A percentile compares a stretch with the other conserved stretches of the same genome.
Conservation (phyloP, 2,888 invertebrate species). For the Spodoptera exigua region DNA sequence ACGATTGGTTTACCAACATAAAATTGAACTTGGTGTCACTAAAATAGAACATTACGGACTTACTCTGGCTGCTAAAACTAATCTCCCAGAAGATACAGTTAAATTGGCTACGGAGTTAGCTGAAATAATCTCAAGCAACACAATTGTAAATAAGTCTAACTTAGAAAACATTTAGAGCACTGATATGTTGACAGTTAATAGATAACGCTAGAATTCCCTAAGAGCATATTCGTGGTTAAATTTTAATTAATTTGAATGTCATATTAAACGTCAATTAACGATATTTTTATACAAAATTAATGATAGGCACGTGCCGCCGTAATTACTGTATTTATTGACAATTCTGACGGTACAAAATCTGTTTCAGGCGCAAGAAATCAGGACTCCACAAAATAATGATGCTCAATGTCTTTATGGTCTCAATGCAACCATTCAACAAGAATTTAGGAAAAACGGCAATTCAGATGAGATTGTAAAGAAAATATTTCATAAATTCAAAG, state of each 20-base stretch:
- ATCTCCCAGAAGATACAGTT: conserved; percentile 89
- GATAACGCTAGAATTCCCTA: too few relatives aligned
- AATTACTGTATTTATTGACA: not conserved
- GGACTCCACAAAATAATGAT: conserved; percentile 64
- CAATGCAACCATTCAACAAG: conserved; percentile 74
- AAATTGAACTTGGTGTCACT: conserved; percentile 90
- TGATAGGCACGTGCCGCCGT: too few relatives aligned
- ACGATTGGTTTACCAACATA: conserved; percentile 90
- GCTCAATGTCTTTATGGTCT: conserved; percentile 75
- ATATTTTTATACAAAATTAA: too few relatives aligned
- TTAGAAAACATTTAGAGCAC: too few relatives aligned
- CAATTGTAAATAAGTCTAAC: conserved; percentile 68
- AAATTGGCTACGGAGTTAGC: conserved; percentile 86
- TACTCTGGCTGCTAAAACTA: conserved; percentile 89
- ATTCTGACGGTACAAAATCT: not conserved
- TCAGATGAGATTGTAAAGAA: conserved; percentile 58
- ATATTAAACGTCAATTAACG: too few relatives aligned
- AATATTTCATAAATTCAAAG: conserved; percentile 74
- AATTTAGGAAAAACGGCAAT: conserved; percentile 66
- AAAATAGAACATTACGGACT: conserved; percentile 91
- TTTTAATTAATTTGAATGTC: too few relatives aligned
- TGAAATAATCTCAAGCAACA: conserved; percentile 72
- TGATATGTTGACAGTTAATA: too few relatives aligned
- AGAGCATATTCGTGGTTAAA: too few relatives aligned
- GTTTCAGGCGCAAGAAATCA: conserved; percentile 71